Evolutionary conservation across 2,797 vertebrate genomes (phyloP), one percentile per base, ranked within the genome.

Genomic region (Tadarida brasiliensis): DNA sequence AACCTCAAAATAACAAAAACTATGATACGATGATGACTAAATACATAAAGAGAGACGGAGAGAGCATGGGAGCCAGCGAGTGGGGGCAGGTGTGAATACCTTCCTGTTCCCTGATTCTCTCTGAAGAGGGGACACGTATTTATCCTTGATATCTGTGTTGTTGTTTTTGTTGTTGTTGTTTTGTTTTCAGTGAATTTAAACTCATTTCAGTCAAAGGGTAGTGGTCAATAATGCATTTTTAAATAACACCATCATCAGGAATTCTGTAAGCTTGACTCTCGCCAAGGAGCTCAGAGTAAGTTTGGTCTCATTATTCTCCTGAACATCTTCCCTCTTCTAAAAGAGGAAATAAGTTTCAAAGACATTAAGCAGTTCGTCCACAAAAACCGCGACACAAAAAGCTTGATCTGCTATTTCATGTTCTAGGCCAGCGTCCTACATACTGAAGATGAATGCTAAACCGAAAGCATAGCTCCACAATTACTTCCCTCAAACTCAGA

Each of bases 271-370:
- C 2, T 35, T 90, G 10, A 33, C 8, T 81, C 19, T 78, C 10
- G 77, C 39, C 49, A 84, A 78, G 26, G 77, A 93, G 30, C 19
- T 61, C 54, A 81, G 35, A 84, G 26, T 35, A 74, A 19, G 14
- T 82, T 84, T 83, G 22, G 5, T 89, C 44, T 94, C 51, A 95
- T 77, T 81, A 84, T 77, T 96, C 47, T 56, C 28, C 35, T 85
- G 85, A 93, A 77, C 2, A 90, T 26, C 3, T 1, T 51, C 14
- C 20, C 4, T 68, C 56, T 84, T 70, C 59, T 35, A 71, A 63
- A 94, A 39, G 2, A 59, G 22, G 26, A 94, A 68, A 80, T 59
- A 61, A 83, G 10, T 57, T 94, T 92, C 78, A 90, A 59, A 92
- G 20, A 89, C 44, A 95, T 73, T 87, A 91, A 83, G 20, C 19